Conservation (phyloP, 1,140 invertebrate species). For the Bilobella aurantiaca region DNA sequence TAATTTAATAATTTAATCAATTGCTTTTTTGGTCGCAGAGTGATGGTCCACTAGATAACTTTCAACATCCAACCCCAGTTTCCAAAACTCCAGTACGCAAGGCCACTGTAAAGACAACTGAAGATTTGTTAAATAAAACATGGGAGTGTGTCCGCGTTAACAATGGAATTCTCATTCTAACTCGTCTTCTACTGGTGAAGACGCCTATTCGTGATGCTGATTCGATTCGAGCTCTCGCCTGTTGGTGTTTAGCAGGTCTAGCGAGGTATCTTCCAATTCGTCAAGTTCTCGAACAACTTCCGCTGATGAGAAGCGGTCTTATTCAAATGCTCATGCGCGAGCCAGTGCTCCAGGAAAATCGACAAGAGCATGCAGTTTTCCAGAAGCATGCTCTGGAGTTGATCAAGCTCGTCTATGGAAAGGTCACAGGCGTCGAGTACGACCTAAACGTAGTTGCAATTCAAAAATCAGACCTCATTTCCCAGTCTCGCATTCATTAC, state of each 20-base stretch:
- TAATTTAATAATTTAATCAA: constrained; percentile 3
- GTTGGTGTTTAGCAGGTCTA: constrained; percentile 79
- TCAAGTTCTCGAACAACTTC: constrained; percentile 92
- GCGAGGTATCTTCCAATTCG: constrained; percentile 74
- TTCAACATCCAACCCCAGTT: not conserved
- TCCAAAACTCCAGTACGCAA: not conserved
- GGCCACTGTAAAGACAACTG: not conserved
- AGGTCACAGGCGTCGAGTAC: constrained; percentile 2
- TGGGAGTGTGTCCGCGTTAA: constrained; percentile 75
- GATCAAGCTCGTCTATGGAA: constrained; percentile 77
- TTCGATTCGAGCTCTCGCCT: constrained; percentile 78
- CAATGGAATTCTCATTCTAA: constrained; percentile 40
- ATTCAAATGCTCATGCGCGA: constrained; percentile 86
- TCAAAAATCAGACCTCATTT: constrained; percentile 65
- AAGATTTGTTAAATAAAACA: constrained; percentile 58
- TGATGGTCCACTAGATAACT: not conserved
- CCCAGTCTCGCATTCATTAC: constrained; percentile 41
- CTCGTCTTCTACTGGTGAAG: constrained; percentile 74
- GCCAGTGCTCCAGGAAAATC: constrained; percentile 84
- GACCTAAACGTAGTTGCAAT: constrained; percentile 3
- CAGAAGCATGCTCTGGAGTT: constrained; percentile 88
- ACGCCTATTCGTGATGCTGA: constrained; percentile 94
- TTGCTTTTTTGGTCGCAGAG: constrained; percentile 12
- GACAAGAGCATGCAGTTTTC: constrained; percentile 88
- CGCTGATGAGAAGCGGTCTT: constrained; percentile 84